Conservation (phyloP, 2,888 invertebrate species). For the Aspidiotus destructor region DNA sequence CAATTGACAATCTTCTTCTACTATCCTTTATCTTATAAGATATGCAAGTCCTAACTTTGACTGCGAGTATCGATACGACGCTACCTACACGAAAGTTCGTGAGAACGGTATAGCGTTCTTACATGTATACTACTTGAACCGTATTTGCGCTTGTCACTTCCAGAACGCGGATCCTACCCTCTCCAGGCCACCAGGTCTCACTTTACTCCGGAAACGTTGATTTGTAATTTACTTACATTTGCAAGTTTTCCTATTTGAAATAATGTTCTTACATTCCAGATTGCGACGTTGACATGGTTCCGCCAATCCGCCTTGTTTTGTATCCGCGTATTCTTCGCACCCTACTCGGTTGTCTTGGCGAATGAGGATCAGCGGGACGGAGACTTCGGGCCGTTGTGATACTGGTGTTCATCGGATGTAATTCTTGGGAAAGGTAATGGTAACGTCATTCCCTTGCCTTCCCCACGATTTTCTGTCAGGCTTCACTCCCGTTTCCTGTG, state of each 20-base stretch:
- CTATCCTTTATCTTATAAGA: too few relatives aligned
- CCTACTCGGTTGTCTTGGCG: neutral
- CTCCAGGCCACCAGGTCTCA: conserved; percentile 1
- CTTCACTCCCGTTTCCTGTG: neutral
- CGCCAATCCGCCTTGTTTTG: conserved; percentile 6
- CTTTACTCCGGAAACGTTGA: neutral
- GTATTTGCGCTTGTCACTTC: neutral
- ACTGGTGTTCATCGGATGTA: neutral
- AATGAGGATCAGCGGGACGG: conserved; percentile 4
- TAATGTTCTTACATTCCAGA: conserved; percentile 3
- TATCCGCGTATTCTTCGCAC: conserved; percentile 1
- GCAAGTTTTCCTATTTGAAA: conserved; percentile 8
- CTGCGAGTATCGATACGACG: too few relatives aligned
- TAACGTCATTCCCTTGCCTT: conserved; percentile 1
- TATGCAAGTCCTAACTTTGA: too few relatives aligned
- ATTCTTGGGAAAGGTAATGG: conserved; percentile 8
- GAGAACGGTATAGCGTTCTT: too few relatives aligned
- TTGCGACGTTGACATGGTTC: conserved; percentile 2
- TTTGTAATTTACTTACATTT: neutral
- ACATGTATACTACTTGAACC: neutral
- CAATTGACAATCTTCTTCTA: too few relatives aligned
- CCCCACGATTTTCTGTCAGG: conserved; percentile 3
- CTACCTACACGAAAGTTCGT: too few relatives aligned
- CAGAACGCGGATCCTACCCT: neutral
- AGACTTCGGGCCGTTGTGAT: neutral